Evolutionary conservation across 1,140 invertebrate species (phyloP).

Genomic region (Wasmannia auropunctata): DNA sequence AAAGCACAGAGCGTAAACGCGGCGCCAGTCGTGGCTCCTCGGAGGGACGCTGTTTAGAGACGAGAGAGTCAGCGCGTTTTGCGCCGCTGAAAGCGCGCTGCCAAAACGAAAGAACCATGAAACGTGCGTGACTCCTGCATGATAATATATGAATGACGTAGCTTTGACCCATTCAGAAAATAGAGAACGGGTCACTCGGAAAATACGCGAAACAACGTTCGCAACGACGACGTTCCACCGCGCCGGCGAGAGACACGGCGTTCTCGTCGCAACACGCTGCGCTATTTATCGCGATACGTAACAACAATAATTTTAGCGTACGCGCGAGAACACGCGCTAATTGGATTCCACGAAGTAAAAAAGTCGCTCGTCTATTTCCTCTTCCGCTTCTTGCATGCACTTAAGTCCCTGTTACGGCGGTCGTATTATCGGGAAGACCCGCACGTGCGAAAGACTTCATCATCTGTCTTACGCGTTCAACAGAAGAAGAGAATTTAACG

Average conservation of each 20-base stretch:
- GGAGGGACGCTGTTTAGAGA: background rate
- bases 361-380: background rate
- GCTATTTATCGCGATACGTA: background rate
- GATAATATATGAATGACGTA: slow-evolving; percentile 47
- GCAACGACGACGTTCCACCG: too few species aligned
- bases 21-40: background rate
- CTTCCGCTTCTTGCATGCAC: background rate
- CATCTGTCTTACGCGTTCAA: background rate
- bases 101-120: slow-evolving; percentile 15
- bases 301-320: slow-evolving; percentile 17
- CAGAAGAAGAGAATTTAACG: background rate
- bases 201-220: background rate
- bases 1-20: background rate
- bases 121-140: slow-evolving; percentile 15
- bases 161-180: slow-evolving; percentile 37
- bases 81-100: background rate
- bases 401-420: background rate
- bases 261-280: background rate
- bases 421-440: background rate
- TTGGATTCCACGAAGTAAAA: slow-evolving; percentile 2
- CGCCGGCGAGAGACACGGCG: background rate
- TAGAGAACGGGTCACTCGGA: slow-evolving; percentile 34
- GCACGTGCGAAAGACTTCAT: background rate
- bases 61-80: background rate
- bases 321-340: background rate